Percentiles rank a stretch among this genome's conserved stretches.
Conservation (phyloP, 2,888 invertebrate species). For the Dusona sp. region DNA sequence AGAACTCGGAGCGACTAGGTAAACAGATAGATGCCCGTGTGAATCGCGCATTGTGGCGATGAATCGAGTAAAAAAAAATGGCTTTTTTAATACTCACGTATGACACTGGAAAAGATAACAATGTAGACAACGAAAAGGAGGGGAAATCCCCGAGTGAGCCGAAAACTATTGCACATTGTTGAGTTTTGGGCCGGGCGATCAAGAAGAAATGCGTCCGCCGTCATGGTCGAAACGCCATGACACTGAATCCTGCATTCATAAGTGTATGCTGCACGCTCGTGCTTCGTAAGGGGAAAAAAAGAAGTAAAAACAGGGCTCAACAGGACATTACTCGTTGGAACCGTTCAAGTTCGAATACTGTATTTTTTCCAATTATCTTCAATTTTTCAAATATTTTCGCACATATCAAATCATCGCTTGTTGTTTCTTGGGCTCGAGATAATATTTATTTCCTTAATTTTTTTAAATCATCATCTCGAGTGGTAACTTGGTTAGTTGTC, state of each 20-base stretch:
- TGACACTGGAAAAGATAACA: constrained; percentile 71
- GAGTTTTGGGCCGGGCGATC: constrained; percentile 68
- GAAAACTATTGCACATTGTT: constrained; percentile 75
- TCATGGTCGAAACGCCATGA: constrained; percentile 78
- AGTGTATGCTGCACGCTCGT: neutral
- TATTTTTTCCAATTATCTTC: neutral
- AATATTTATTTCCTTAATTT: neutral
- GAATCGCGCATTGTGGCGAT: neutral
- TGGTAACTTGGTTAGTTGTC: neutral
- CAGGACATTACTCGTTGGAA: no score
- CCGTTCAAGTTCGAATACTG: neutral
- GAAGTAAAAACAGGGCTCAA: neutral
- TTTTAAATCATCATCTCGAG: neutral
- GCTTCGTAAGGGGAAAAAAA: neutral
- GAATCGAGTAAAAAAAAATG: constrained; percentile 11
- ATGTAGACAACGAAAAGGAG: constrained; percentile 72
- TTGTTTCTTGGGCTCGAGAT: neutral
- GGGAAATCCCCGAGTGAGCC: constrained; percentile 70
- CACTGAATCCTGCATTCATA: constrained; percentile 58
- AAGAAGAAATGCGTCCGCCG: constrained; percentile 69
- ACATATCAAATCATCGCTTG: neutral
- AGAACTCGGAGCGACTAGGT: neutral
- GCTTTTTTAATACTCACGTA: constrained; percentile 73
- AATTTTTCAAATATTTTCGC: neutral
- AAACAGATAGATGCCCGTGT: constrained; percentile 27